These are phyloP conservation scores for Trichomycterus rosablanca DNA, from an alignment of 2,113 vertebrate genomes.

Conservation along the genomic window DNA sequence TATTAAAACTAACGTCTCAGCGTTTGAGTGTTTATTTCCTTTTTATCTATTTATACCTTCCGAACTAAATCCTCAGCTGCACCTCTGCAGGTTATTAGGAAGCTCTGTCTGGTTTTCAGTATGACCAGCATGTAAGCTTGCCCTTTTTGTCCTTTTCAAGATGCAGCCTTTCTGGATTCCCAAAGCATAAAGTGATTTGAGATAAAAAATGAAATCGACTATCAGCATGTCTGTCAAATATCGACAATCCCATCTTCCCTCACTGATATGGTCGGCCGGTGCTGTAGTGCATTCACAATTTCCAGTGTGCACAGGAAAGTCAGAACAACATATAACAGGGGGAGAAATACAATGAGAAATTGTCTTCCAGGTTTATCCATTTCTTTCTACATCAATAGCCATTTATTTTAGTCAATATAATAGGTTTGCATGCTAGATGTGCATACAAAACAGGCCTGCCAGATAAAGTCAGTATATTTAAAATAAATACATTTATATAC, in stretches of 20 bases:
- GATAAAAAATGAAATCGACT: slow-evolving; percentile 67
- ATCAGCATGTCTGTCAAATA: slow-evolving; percentile 72
- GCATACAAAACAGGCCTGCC: too few species aligned
- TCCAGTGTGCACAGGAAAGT: slow-evolving; percentile 49
- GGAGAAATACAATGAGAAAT: slow-evolving; percentile 41
- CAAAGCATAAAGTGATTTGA: slow-evolving; percentile 59
- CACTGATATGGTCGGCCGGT: slow-evolving; percentile 58
- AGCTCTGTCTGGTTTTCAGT: slow-evolving; percentile 51
- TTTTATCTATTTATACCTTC: slow-evolving; percentile 32
- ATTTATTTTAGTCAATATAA: too few species aligned
- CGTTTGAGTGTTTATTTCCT: neutral
- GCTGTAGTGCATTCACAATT: slow-evolving; percentile 42
- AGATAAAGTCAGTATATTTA: too few species aligned
- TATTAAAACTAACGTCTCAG: too few species aligned
- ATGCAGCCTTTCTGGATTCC: slow-evolving; percentile 59
- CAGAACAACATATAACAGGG: slow-evolving; percentile 45
- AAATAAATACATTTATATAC: too few species aligned
- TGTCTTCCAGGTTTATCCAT: too few species aligned
- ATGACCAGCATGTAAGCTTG: slow-evolving; percentile 52
- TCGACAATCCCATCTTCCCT: slow-evolving; percentile 72
- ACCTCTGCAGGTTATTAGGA: slow-evolving; percentile 63
- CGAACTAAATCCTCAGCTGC: slow-evolving; percentile 39
- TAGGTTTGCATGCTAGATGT: too few species aligned
- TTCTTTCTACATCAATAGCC: too few species aligned
- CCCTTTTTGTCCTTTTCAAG: slow-evolving; percentile 67